A percentile compares a stretch with the other conserved stretches of the same genome.
These are phyloP conservation scores for Idaea dimidiata DNA, from an alignment of 2,888 invertebrate species.

Conservation along the genomic window DNA sequence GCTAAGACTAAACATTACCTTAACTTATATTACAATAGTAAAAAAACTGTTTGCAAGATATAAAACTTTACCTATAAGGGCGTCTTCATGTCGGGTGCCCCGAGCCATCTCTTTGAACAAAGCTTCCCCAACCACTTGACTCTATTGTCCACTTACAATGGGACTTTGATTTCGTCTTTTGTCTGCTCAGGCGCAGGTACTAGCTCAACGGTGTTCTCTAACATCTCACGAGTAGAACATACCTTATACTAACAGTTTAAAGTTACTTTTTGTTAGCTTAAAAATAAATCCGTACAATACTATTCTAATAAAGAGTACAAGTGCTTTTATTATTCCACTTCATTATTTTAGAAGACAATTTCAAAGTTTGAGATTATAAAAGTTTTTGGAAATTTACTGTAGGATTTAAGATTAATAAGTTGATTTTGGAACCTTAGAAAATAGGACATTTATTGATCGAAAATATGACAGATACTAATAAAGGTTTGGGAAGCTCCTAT, in stretches of 20 bases:
- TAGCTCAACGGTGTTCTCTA: not conserved
- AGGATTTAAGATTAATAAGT: too few relatives aligned
- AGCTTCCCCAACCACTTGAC: conserved; percentile 52
- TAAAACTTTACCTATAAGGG: not conserved
- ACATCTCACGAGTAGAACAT: not conserved
- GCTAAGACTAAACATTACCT: not conserved
- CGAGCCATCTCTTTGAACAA: not conserved
- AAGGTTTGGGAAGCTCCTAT: too few relatives aligned
- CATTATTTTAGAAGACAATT: not conserved
- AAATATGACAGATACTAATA: too few relatives aligned
- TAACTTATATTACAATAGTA: not conserved
- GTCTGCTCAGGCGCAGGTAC: conserved; percentile 50
- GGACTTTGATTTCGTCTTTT: conserved; percentile 61
- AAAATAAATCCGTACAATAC: not conserved
- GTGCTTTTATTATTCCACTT: not conserved
- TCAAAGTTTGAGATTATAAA: not conserved
- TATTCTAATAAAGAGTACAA: not conserved
- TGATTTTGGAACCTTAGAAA: too few relatives aligned
- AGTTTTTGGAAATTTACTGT: not conserved
- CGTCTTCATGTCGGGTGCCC: not conserved
- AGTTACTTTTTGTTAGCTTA: not conserved
- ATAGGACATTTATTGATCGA: too few relatives aligned
- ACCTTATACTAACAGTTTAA: not conserved
- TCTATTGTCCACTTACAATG: conserved; percentile 58
- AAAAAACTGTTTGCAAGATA: not conserved